Evolutionary conservation across 2,113 vertebrate genomes (phyloP).

Genomic region (Actenoides hombroni): DNA sequence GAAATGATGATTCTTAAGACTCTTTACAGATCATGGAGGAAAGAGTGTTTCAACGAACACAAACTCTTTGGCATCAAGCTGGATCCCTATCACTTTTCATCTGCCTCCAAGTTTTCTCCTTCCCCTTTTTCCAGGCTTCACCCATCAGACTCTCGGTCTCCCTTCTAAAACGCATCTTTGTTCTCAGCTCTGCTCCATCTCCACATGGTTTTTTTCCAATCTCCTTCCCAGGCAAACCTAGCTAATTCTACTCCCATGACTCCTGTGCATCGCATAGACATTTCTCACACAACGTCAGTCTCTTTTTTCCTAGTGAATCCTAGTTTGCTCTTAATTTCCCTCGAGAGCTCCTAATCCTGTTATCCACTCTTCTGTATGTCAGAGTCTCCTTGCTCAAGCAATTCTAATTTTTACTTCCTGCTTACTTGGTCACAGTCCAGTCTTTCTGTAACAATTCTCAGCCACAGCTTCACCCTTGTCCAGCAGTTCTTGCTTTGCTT

Average conservation of each 20-base stretch:
- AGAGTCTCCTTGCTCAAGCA: background rate
- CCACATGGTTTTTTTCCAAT: background rate
- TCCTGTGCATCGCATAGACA: constrained; percentile 22
- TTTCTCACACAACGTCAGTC: constrained; percentile 43
- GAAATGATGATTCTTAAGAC: background rate
- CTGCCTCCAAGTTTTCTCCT: background rate
- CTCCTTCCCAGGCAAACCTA: constrained; percentile 45
- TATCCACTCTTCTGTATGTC: constrained; percentile 32
- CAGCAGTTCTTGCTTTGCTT: background rate
- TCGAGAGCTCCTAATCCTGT: constrained; percentile 43
- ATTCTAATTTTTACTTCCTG: constrained; percentile 57
- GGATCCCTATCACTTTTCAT: background rate
- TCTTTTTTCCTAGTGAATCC: constrained; percentile 31
- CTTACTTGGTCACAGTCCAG: constrained; percentile 47
- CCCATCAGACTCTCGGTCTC: background rate
- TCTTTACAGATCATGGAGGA: background rate
- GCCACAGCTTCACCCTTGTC: background rate
- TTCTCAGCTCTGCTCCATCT: constrained; percentile 2
- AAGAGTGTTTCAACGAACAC: background rate
- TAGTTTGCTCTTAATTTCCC: constrained; percentile 40
- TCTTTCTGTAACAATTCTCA: constrained; percentile 8
- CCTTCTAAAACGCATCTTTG: background rate
- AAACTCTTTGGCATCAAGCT: background rate
- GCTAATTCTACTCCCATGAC: constrained; percentile 49
- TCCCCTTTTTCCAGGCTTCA: background rate